These are phyloP conservation scores for Esox niger DNA, from an alignment of 2,113 vertebrate genomes.

Conservation along the genomic window DNA sequence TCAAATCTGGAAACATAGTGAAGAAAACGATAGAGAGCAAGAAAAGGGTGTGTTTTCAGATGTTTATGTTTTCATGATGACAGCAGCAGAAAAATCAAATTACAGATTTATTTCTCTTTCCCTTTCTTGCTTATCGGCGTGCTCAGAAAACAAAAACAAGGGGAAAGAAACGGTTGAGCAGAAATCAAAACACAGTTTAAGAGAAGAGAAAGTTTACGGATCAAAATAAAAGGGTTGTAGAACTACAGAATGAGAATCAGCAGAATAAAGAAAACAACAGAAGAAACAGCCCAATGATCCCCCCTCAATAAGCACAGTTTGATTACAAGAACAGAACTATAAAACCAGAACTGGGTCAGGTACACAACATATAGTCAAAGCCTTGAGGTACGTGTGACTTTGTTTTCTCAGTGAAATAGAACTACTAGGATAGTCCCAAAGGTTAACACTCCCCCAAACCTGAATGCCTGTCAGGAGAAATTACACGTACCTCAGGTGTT, in stretches of 20 bases:
- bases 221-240: slow-evolving; percentile 46
- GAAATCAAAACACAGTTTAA: slow-evolving; percentile 40
- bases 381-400: too few species aligned
- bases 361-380: too few species aligned
- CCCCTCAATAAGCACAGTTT: slow-evolving; percentile 39
- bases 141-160: slow-evolving; percentile 56
- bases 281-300: slow-evolving; percentile 20
- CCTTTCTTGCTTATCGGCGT: slow-evolving; percentile 53
- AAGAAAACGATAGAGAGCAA: slow-evolving; percentile 40
- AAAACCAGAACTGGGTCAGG: neutral
- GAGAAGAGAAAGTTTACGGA: slow-evolving; percentile 26
- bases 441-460: neutral
- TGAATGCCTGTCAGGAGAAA: too few species aligned
- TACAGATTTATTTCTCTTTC: slow-evolving; percentile 51
- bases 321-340: slow-evolving; percentile 44
- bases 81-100: slow-evolving; percentile 60
- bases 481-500: too few species aligned
- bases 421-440: neutral
- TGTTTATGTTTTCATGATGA: slow-evolving; percentile 66
- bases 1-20: slow-evolving; percentile 28
- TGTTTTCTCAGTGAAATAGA: neutral
- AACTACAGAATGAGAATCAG: slow-evolving; percentile 53
- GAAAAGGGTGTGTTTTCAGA: slow-evolving; percentile 46
- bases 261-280: slow-evolving; percentile 45
- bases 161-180: slow-evolving; percentile 55